Evolutionary conservation across 1,140 invertebrate species (phyloP).

Genomic region (Grapholita molesta): DNA sequence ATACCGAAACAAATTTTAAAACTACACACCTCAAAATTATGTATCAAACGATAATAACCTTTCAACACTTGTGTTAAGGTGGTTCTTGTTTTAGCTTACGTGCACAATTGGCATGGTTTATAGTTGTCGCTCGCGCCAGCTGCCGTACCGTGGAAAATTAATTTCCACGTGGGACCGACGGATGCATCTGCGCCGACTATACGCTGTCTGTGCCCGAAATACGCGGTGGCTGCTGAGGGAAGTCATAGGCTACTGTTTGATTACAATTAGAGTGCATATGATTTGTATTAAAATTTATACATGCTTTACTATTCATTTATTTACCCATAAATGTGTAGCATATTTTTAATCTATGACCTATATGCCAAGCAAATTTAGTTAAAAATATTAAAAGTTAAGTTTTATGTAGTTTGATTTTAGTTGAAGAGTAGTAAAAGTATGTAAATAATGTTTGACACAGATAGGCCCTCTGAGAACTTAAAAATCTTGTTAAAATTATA

Average conservation of each 20-base stretch:
- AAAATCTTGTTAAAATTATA: too few species aligned
- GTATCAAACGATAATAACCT: background rate
- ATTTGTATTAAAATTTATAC: background rate
- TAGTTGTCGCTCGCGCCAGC: constrained; percentile 69
- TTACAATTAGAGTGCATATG: background rate
- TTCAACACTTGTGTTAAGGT: background rate
- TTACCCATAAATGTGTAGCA: too few species aligned
- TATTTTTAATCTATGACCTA: too few species aligned
- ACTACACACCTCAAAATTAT: constrained; percentile 14
- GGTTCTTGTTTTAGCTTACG: background rate
- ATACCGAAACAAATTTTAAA: constrained; percentile 33
- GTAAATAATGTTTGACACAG: too few species aligned
- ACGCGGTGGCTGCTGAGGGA: constrained; percentile 38
- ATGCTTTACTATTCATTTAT: background rate
- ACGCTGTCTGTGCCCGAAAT: constrained; percentile 57
- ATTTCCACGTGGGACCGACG: constrained; percentile 74
- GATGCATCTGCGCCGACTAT: constrained; percentile 70
- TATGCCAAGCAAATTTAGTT: too few species aligned
- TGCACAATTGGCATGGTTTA: constrained; percentile 24
- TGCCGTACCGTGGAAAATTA: constrained; percentile 75
- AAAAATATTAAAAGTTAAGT: too few species aligned
- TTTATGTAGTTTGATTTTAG: too few species aligned
- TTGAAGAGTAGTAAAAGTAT: too few species aligned
- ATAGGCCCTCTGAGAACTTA: too few species aligned
- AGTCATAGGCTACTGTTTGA: constrained; percentile 31